Percentiles rank a stretch among this genome's conserved stretches.
phyloP scores from a whole-genome alignment of 2,113 vertebrate species.

The Pterocles burchelli region DNA sequence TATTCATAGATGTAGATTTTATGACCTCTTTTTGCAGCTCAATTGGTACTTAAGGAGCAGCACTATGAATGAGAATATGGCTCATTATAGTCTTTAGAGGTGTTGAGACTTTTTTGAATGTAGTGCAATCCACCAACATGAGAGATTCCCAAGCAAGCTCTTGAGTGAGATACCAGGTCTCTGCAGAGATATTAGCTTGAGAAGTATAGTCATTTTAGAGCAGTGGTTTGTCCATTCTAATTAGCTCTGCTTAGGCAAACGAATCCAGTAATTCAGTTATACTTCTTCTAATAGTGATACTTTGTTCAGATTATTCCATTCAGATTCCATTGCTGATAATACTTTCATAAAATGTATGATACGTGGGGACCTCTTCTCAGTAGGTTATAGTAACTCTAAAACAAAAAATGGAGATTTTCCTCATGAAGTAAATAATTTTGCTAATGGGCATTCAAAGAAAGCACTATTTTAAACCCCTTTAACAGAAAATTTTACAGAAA shows the following conservation, averaged over 20 bases:
- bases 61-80: neutral
- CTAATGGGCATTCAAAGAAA: neutral
- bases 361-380: neutral
- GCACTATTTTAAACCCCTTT: neutral
- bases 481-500: conserved; percentile 18
- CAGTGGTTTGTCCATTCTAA: conserved; percentile 33
- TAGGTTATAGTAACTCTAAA: neutral
- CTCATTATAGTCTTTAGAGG: neutral
- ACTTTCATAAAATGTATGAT: neutral
- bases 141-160: neutral
- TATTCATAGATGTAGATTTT: neutral
- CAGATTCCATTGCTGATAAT: neutral
- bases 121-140: neutral
- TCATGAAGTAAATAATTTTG: neutral
- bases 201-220: neutral
- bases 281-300: conserved; percentile 17
- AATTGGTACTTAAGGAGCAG: neutral
- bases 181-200: conserved; percentile 25
- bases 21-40: neutral
- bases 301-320: conserved; percentile 44
- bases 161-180: neutral
- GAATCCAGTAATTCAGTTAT: conserved; percentile 14
- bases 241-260: conserved; percentile 34
- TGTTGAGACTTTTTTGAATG: neutral
- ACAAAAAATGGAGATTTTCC: neutral